A percentile compares a stretch with the other conserved stretches of the same genome.
Conservation (phyloP, 2,113 vertebrate species). For the Nipponia nippon region DNA sequence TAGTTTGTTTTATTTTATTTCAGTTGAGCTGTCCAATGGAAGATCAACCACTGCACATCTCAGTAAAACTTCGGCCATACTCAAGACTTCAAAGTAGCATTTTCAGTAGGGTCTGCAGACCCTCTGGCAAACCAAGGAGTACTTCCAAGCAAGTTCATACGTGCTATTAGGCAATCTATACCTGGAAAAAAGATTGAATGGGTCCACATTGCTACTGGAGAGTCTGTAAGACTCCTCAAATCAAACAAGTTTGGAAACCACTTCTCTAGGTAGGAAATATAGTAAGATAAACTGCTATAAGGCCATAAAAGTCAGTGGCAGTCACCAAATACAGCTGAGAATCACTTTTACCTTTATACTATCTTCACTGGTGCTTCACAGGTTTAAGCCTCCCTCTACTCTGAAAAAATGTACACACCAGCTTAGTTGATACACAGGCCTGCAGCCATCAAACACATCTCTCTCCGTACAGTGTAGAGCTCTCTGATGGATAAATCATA, state of each 20-base stretch:
- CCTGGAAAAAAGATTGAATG: background rate
- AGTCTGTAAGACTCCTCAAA: background rate
- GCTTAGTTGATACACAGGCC: background rate
- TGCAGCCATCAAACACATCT: background rate
- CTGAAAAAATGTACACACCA: background rate
- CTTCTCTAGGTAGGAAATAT: background rate
- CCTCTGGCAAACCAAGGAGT: background rate
- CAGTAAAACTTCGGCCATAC: background rate
- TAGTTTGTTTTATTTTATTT: background rate
- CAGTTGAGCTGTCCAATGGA: background rate
- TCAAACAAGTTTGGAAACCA: background rate
- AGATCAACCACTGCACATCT: background rate
- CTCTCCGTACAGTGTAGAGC: rapidly evolving
- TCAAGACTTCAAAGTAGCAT: background rate
- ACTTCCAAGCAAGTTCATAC: background rate
- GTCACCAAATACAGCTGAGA: background rate
- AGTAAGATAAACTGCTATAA: background rate
- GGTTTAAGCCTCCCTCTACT: background rate
- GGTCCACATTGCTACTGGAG: background rate
- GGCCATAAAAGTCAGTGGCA: background rate
- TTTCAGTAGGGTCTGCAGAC: background rate
- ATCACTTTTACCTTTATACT: background rate
- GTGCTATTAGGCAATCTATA: background rate
- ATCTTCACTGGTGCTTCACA: background rate
- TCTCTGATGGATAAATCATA: background rate